These are phyloP conservation scores for Hipposideros larvatus DNA, from an alignment of 2,797 vertebrate species.

Conservation along the genomic window DNA sequence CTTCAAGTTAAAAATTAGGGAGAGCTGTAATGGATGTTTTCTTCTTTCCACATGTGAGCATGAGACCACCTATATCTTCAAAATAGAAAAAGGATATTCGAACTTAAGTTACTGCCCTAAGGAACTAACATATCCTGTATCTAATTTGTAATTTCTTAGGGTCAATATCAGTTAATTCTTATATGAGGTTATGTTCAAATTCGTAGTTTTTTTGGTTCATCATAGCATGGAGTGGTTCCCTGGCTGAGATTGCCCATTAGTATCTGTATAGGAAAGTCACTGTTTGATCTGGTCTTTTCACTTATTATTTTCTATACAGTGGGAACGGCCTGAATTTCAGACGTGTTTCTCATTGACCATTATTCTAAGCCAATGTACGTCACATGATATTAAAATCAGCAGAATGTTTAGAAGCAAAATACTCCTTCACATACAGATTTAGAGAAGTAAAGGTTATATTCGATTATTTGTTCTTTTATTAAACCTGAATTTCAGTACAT, in stretches of 20 bases:
- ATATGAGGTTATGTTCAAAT: background rate
- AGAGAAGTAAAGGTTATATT: background rate
- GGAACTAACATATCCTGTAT: background rate
- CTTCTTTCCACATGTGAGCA: background rate
- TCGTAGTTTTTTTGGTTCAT: background rate
- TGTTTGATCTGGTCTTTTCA: background rate
- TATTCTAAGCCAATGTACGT: background rate
- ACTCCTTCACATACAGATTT: background rate
- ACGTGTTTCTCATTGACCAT: background rate
- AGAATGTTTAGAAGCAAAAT: background rate
- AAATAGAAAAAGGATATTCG: slow-evolving; percentile 1
- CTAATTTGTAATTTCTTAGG: background rate
- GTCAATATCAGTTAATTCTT: background rate
- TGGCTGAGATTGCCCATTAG: background rate
- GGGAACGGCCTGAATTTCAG: background rate
- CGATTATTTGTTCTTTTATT: background rate
- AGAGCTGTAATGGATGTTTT: background rate
- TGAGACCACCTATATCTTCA: background rate
- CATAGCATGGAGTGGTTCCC: background rate
- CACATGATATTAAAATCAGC: background rate
- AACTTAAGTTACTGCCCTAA: background rate
- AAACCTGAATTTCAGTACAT: background rate
- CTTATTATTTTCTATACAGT: background rate
- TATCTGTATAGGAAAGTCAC: background rate
- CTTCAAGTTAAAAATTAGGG: background rate